A percentile compares a stretch with the other conserved stretches of the same genome.
Conservation (phyloP, 2,797 vertebrate genomes). For the Tolypeutes matacus region DNA sequence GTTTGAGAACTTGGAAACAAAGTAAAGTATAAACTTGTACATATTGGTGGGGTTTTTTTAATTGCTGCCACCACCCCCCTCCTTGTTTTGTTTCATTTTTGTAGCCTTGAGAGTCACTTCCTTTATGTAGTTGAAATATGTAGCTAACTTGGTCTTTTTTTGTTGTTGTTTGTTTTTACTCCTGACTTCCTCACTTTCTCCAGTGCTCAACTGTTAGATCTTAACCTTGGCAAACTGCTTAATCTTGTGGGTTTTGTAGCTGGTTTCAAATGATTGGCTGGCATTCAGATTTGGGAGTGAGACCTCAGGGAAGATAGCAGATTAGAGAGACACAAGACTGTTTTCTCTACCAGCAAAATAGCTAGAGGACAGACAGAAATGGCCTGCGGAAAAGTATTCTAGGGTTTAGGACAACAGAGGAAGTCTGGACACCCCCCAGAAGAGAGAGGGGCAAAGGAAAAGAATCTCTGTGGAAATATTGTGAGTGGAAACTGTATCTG, state of each 20-base stretch:
- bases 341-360: no score
- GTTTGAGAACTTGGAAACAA: conserved; percentile 90
- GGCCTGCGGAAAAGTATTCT: no score
- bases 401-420: no score
- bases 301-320: no score
- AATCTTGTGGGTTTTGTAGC: conserved; percentile 89
- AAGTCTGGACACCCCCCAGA: no score
- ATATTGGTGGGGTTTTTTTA: conserved; percentile 87
- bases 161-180: conserved; percentile 77
- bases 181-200: conserved; percentile 84
- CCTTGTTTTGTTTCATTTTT: conserved; percentile 84
- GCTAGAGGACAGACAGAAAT: no score
- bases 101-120: conserved; percentile 83
- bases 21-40: conserved; percentile 91
- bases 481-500: no score
- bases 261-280: conserved; percentile 88
- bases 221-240: conserved; percentile 89
- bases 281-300: no score
- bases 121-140: conserved; percentile 83
- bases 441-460: no score
- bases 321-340: no score
- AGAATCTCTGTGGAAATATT: no score
- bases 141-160: conserved; percentile 83
- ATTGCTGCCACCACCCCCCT: conserved; percentile 82
- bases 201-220: conserved; percentile 88